Base-by-base conservation (phyloP, 1,140 invertebrate genomes). In the Drosophila sulfurigaster region DNA sequence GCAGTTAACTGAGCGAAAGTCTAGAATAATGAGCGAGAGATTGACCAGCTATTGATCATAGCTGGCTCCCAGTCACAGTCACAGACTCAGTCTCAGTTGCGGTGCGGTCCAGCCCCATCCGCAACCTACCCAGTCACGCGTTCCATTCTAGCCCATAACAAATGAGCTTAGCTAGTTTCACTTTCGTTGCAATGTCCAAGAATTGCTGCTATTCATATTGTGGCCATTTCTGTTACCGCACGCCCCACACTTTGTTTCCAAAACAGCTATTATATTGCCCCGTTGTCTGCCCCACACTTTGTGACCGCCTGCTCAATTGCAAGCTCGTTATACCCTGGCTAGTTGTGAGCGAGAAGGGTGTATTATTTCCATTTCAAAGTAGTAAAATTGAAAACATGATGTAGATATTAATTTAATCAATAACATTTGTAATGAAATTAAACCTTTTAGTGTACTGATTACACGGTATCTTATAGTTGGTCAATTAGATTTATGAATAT, bases 171-270 rank as follows among this genome's bases (percentile, higher is more conserved):
- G 41, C 65, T 56, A 58, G 76, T 87, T 86, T 86, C 76, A 87
- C 82, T 87, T 87, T 87, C 81, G 68, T 83, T 76, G 63, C 52
- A 67, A 79, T 65, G 65, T 49, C 72, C 20, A 54, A 79, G 82
- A 85, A 85, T 59, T 43, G 28, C 30, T 43, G 28, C 35, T 49
- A 13, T 35, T 60, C 11, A 38, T 48, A 51, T 72, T 70, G 30
- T 16, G 45, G 48, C 41, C 30, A 13, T 32, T 59, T 60, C 48
- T 49, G 62, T 65, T 75, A 41, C 52, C 52, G 16, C 54, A 45
- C 63, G 51, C n/a, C 54, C 11, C 57, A 72, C 16, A 15, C 59
- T 56, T 45, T 49, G 11, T 67, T 67, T 46, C 30, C 66, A 28
- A 75, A 64, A 56, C 38, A 60, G 3, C 5, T n/a, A 58, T 73